A percentile compares a stretch with the other conserved stretches of the same genome.
Conservation (phyloP, 2,888 invertebrate species). For the Unio delphinus region DNA sequence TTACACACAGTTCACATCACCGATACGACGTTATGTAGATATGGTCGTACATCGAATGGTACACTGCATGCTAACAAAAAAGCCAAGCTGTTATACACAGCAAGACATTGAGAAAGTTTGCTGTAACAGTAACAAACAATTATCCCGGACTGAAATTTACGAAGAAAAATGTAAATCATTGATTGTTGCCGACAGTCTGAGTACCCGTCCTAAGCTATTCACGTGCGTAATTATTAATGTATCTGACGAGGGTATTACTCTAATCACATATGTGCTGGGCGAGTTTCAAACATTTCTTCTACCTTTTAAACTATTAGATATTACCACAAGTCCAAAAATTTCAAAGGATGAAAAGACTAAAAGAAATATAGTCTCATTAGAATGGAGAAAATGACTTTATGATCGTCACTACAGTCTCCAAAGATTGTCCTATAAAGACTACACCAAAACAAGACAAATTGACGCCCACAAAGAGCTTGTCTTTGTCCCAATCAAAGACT, state of each 20-base stretch:
- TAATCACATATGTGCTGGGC: conserved; percentile 21
- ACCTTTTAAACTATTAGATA: conserved; percentile 28
- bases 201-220: conserved; percentile 17
- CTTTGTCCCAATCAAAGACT: not conserved
- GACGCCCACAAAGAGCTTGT: not conserved
- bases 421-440: conserved; percentile 6
- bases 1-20: conserved; percentile 28
- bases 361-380: not conserved
- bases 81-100: conserved; percentile 13
- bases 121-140: conserved; percentile 15
- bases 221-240: conserved; percentile 18
- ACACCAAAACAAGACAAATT: not conserved
- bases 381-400: conserved; percentile 11
- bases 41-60: conserved; percentile 30
- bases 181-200: conserved; percentile 17
- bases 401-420: conserved; percentile 1
- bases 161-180: conserved; percentile 23
- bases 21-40: conserved; percentile 25
- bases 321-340: conserved; percentile 2
- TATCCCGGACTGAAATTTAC: conserved; percentile 20
- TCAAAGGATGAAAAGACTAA: conserved; percentile 9
- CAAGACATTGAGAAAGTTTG: conserved; percentile 26
- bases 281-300: conserved; percentile 8
- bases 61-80: conserved; percentile 18
- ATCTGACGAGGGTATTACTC: conserved; percentile 18